Evolutionary conservation across 2,888 invertebrate genomes (phyloP).

Genomic region (Meteorus cinctellus): DNA sequence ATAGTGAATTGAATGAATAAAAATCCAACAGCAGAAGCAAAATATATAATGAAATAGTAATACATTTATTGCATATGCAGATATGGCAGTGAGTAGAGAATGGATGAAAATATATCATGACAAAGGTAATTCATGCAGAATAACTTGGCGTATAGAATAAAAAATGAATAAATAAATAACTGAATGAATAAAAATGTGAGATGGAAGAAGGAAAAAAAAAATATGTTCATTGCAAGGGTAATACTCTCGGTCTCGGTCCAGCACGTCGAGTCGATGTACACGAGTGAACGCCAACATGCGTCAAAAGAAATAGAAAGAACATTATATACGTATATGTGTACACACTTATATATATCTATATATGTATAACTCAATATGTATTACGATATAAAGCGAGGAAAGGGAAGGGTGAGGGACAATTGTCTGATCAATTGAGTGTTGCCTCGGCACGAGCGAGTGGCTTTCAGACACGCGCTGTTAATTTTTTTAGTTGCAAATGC

Average conservation of each 20-base stretch:
- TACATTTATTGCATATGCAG: too few species aligned
- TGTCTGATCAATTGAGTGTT: slow-evolving; percentile 38
- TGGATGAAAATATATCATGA: slow-evolving; percentile 1
- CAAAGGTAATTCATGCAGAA: slow-evolving; percentile 22
- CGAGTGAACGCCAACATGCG: slow-evolving; percentile 28
- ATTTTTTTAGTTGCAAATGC: slow-evolving; percentile 26
- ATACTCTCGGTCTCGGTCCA: slow-evolving; percentile 34
- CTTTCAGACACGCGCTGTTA: slow-evolving; percentile 41
- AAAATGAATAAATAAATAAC: slow-evolving; percentile 20
- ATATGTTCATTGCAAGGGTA: slow-evolving; percentile 20
- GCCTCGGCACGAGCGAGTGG: slow-evolving; percentile 36
- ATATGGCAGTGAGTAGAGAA: neutral
- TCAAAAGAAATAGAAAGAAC: slow-evolving; percentile 35
- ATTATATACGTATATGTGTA: slow-evolving; percentile 4
- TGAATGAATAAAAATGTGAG: slow-evolving; percentile 4
- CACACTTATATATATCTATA: slow-evolving; percentile 12
- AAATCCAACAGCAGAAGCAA: too few species aligned
- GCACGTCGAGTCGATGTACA: slow-evolving; percentile 33
- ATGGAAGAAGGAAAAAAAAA: neutral
- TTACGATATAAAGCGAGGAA: slow-evolving; percentile 3
- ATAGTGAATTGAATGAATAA: too few species aligned
- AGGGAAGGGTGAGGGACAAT: slow-evolving; percentile 33
- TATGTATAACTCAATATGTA: slow-evolving; percentile 12
- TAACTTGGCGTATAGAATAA: slow-evolving; percentile 17
- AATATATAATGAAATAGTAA: too few species aligned